These are phyloP conservation scores for Archaeoteleia sp. DNA, from an alignment of 2,888 invertebrate species.

Conservation along the genomic window DNA sequence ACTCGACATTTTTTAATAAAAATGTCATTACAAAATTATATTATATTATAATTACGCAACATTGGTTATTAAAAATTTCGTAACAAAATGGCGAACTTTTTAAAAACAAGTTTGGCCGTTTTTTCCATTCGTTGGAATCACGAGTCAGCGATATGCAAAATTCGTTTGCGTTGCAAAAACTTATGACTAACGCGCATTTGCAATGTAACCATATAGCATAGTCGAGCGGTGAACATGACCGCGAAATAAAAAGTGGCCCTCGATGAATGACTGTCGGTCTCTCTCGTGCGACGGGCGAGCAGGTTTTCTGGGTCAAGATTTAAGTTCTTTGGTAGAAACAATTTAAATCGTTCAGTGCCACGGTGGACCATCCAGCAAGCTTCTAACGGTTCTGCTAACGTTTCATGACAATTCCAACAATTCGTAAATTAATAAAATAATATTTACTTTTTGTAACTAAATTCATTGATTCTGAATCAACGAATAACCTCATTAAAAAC, in stretches of 20 bases:
- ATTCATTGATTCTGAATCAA: too few relatives aligned
- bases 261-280: conserved; percentile 58
- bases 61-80: too few relatives aligned
- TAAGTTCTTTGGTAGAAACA: conserved; percentile 67
- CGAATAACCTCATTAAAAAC: neutral
- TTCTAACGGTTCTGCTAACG: conserved; percentile 2
- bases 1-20: too few relatives aligned
- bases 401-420: too few relatives aligned
- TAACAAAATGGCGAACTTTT: too few relatives aligned
- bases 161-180: conserved; percentile 32
- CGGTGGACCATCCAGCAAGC: conserved; percentile 20
- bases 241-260: conserved; percentile 68
- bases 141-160: neutral
- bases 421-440: too few relatives aligned
- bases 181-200: conserved; percentile 29
- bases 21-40: too few relatives aligned
- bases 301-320: conserved; percentile 71
- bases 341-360: conserved; percentile 42
- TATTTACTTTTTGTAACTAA: too few relatives aligned
- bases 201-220: conserved; percentile 27
- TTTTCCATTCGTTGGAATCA: neutral
- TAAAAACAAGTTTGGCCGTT: too few relatives aligned
- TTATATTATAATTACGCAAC: too few relatives aligned
- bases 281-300: conserved; percentile 57
- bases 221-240: conserved; percentile 63